These are phyloP conservation scores for Buathra laborator DNA, from an alignment of 2,888 invertebrate genomes.

Conservation along the genomic window DNA sequence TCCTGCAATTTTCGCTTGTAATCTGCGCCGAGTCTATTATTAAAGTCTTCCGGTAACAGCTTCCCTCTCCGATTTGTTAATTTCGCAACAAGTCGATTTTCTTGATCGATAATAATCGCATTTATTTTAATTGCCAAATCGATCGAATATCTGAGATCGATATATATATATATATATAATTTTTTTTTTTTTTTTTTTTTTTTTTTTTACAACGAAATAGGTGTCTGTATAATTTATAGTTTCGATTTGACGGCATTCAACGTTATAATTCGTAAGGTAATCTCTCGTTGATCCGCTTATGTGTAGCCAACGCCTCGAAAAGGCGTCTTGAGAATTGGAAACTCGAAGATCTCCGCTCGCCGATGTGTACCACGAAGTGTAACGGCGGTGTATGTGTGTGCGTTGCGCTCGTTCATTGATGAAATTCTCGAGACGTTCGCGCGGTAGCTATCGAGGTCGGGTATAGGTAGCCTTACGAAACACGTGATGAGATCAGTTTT, in stretches of 20 bases:
- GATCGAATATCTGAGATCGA: too few relatives aligned
- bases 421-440: conserved; percentile 50
- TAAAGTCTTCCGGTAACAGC: conserved; percentile 39
- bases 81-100: conserved; percentile 13
- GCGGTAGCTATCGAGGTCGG: conserved; percentile 59
- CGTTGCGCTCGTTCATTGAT: conserved; percentile 59
- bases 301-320: conserved; percentile 22
- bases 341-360: conserved; percentile 3
- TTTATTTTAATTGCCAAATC: not conserved
- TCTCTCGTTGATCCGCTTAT: conserved; percentile 17
- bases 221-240: too few relatives aligned
- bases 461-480: conserved; percentile 55
- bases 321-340: not conserved
- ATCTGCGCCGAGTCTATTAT: conserved; percentile 22
- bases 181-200: too few relatives aligned
- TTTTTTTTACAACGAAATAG: too few relatives aligned
- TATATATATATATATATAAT: too few relatives aligned
- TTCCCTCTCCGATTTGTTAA: not conserved
- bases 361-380: conserved; percentile 23
- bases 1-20: conserved; percentile 32
- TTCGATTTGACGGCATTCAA: not conserved
- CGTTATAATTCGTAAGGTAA: not conserved
- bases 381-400: conserved; percentile 14
- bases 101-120: not conserved
- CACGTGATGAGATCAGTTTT: conserved; percentile 65